A percentile compares a stretch with the other conserved stretches of the same genome.
phyloP scores from a whole-genome alignment of 2,113 vertebrate genomes.

The Deroptyus accipitrinus region DNA sequence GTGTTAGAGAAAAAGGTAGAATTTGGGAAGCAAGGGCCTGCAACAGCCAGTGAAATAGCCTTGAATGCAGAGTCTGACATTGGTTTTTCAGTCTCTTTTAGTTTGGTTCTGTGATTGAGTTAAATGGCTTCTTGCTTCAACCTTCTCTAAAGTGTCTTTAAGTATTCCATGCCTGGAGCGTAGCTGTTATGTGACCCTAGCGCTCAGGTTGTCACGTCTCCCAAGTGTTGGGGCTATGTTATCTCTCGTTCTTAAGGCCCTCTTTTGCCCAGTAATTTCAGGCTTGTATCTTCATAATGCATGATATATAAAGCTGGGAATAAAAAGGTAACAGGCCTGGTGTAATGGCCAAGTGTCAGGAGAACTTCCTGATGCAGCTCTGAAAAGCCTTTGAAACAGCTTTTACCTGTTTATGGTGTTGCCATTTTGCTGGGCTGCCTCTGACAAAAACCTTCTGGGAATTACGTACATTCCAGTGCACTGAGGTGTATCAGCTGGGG shows the following conservation, averaged over 20 bases:
- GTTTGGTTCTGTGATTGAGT: not conserved
- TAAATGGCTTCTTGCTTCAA: not conserved
- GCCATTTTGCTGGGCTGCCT: not conserved
- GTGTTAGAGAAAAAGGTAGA: not conserved
- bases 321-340: not conserved
- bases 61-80: too few species aligned
- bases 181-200: not conserved
- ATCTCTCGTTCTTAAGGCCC: not conserved
- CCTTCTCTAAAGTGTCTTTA: not conserved
- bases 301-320: not conserved
- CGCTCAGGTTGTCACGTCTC: not conserved
- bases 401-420: not conserved
- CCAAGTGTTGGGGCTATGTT: too few species aligned
- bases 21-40: not conserved
- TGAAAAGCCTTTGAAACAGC: not conserved
- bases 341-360: not conserved
- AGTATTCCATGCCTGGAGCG: not conserved
- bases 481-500: not conserved
- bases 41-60: not conserved
- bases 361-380: not conserved
- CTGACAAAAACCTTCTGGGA: not conserved
- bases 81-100: not conserved
- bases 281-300: not conserved
- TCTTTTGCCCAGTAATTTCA: not conserved
- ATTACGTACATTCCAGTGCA: fast-evolving